phyloP scores from a whole-genome alignment of 2,113 vertebrate species.

The Budorcas taxicolor region DNA sequence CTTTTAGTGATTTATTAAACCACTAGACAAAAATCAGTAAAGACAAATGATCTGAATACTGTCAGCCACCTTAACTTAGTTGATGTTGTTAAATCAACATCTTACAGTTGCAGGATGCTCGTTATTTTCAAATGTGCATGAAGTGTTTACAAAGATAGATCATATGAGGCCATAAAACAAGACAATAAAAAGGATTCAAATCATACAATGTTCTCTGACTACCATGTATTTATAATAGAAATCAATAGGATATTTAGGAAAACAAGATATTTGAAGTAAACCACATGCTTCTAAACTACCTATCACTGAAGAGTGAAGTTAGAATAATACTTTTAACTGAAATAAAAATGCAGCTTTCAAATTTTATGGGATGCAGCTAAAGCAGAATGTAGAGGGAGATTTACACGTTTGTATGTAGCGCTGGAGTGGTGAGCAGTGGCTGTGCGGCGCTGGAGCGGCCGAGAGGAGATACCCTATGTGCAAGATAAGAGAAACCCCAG shows the following conservation, averaged over 20 bases:
- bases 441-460: accelerated
- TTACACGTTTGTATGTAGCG: neutral
- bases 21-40: neutral
- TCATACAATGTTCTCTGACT: neutral
- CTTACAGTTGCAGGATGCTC: neutral
- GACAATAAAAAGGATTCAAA: neutral
- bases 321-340: neutral
- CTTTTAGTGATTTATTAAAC: neutral
- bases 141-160: neutral
- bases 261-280: neutral
- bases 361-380: neutral
- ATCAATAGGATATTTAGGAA: neutral
- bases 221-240: neutral
- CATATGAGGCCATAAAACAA: neutral
- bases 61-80: neutral
- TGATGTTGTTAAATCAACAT: neutral
- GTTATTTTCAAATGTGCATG: neutral
- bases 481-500: neutral
- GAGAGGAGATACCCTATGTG: neutral
- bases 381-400: neutral
- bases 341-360: neutral
- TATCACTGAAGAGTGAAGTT: neutral
- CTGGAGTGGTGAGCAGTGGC: accelerated
- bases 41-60: neutral
- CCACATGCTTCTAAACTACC: neutral